phyloP scores from a whole-genome alignment of 2,888 invertebrate species.

The Malthinus seriepunctatus region DNA sequence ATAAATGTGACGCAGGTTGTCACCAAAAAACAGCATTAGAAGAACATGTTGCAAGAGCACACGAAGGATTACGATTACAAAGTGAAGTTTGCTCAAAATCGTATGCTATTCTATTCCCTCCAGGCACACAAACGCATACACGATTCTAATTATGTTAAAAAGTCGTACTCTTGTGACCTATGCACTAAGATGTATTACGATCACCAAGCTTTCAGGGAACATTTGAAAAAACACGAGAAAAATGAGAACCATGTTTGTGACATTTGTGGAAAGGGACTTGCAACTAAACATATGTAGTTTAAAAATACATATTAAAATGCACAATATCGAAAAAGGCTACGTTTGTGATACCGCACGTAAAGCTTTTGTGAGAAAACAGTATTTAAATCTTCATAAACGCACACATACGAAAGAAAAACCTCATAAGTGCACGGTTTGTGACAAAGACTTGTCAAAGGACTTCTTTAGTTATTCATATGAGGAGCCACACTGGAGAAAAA shows the following conservation, averaged over 20 bases:
- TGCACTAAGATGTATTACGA: conserved; percentile 29
- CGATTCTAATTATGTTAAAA: conserved; percentile 24
- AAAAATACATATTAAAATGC: conserved; percentile 39
- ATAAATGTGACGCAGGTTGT: no score
- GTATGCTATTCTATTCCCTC: conserved; percentile 47
- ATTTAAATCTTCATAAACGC: conserved; percentile 58
- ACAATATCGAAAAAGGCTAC: conserved; percentile 48
- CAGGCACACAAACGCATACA: conserved; percentile 28
- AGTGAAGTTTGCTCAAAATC: conserved; percentile 53
- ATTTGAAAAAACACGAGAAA: conserved; percentile 21
- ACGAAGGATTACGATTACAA: conserved; percentile 20
- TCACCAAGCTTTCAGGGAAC: conserved; percentile 17
- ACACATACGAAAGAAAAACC: no score
- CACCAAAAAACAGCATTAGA: no score
- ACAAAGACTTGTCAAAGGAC: no score
- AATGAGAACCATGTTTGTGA: conserved; percentile 48
- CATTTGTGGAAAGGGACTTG: conserved; percentile 58
- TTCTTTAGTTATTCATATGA: no score
- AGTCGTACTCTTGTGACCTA: conserved; percentile 20
- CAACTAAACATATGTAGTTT: conserved; percentile 46
- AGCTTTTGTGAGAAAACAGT: conserved; percentile 51
- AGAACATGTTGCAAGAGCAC: conserved; percentile 31
- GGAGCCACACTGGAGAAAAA: no score
- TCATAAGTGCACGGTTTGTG: no score
- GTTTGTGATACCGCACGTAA: conserved; percentile 56